Evolutionary conservation across 2,888 invertebrate genomes (phyloP), one percentile per base, ranked within the genome.

Genomic region (Beris morrisii): DNA sequence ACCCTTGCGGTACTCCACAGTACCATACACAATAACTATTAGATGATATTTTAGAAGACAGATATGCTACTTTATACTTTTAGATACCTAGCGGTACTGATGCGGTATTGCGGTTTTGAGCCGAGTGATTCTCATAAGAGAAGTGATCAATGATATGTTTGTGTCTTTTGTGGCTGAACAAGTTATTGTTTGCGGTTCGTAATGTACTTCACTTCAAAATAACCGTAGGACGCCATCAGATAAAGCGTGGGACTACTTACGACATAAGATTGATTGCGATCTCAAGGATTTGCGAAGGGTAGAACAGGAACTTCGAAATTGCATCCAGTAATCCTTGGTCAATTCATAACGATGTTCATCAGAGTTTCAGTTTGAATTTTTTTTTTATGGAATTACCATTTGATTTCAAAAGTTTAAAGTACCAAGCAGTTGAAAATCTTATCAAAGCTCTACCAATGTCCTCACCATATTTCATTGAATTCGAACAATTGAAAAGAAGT

Each of bases 131-230:
- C 52, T 48, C 46, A n/a, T 48, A 32, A 38, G 38, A 59, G 59
- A 59, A 38, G 15, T 61, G 61, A 61, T 61, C 61, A 61, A 61
- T 43, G 61, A 61, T 61, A 61, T 61, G 61, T 61, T 61, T 61
- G 61, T 61, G 52, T 61, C 50, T 61, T 61, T 61, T 61, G 61
- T 52, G 61, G 61, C 50, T 38, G 61, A 61, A 61, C 61, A 61
- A 61, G 50, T 50, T 15, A 61, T 61, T 61, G 61, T 61, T 61
- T 61, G 61, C 46, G 61, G 52, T 61, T n/a, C 38, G 52, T 52
- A 61, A 61, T 61, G 38, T 38, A 38, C 9, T 61, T 61, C 61
- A 61, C 61, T 61, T 61, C 61, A 61, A 61, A 61, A 32, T 61
- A 50, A 52, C 61, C 50, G 61, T 38, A 38, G 61, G 61, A 52